A percentile compares a stretch with the other conserved stretches of the same genome.
Conservation (phyloP, 2,113 vertebrate genomes). For the Tinamus guttatus region DNA sequence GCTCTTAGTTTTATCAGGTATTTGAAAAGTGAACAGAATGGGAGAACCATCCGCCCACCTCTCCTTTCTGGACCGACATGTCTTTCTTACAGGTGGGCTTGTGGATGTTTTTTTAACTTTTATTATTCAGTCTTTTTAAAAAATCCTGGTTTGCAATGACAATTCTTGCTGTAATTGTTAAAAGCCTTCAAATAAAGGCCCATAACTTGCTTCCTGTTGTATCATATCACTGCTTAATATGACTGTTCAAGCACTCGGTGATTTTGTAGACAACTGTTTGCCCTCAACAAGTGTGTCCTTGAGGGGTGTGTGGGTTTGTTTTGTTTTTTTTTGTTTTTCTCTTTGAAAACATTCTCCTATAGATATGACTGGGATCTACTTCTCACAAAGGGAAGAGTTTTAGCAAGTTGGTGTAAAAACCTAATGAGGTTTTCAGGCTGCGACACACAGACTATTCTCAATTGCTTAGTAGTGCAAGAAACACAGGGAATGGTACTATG, state of each 20-base stretch:
- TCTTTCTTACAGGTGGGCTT: slow-evolving; percentile 58
- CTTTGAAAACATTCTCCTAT: not conserved
- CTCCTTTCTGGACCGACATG: slow-evolving; percentile 27
- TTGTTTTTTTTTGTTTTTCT: not conserved
- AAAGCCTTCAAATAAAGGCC: slow-evolving; percentile 71
- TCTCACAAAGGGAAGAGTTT: not conserved
- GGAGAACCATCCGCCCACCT: not conserved
- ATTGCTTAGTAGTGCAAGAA: not conserved
- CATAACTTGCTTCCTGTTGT: not conserved
- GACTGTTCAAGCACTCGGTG: not conserved
- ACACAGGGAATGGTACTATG: fast-evolving
- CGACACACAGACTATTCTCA: fast-evolving
- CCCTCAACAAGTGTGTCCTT: fast-evolving
- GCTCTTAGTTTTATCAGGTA: not conserved
- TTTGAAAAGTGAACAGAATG: not conserved
- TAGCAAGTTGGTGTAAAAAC: not conserved
- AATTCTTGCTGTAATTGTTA: slow-evolving; percentile 73
- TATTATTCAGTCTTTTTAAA: slow-evolving; percentile 37
- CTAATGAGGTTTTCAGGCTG: not conserved
- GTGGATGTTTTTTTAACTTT: slow-evolving; percentile 54
- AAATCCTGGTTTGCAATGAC: slow-evolving; percentile 65
- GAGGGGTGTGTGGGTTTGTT: not conserved
- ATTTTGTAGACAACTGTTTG: fast-evolving
- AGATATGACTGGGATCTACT: not conserved
- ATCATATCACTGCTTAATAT: not conserved